Conservation (phyloP, 2,888 invertebrate species). For the Synanthedon myopaeformis region DNA sequence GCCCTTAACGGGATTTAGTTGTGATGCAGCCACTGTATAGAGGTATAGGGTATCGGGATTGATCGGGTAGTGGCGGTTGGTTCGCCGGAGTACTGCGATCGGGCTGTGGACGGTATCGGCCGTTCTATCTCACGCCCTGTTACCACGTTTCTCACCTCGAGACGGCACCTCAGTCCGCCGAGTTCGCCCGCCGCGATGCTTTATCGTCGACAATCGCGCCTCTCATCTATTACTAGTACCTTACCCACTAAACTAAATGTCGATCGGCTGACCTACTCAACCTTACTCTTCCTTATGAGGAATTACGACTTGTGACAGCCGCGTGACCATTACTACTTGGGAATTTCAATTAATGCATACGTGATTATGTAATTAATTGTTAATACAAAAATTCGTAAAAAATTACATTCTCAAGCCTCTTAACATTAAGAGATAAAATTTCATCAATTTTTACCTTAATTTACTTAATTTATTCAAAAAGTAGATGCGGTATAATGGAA, state of each 20-base stretch:
- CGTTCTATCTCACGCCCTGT: conserved; percentile 57
- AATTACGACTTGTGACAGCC: conserved; percentile 30
- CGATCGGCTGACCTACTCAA: conserved; percentile 22
- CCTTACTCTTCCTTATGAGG: conserved; percentile 32
- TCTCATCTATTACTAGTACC: conserved; percentile 52
- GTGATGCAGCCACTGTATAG: neutral
- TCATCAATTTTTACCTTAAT: no score
- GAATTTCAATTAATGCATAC: no score
- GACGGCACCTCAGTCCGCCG: conserved; percentile 37
- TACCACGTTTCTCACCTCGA: conserved; percentile 65
- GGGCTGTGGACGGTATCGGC: conserved; percentile 37
- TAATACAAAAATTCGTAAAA: no score
- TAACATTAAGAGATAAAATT: no score
- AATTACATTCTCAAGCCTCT: no score
- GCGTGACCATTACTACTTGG: neutral
- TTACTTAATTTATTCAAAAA: no score
- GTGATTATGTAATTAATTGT: no score
- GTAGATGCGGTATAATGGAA: no score
- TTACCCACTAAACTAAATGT: conserved; percentile 54
- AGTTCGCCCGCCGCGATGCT: conserved; percentile 35
- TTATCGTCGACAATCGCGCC: conserved; percentile 52
- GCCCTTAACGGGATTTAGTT: neutral
- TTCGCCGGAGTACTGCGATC: conserved; percentile 1
- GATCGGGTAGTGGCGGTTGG: conserved; percentile 2
- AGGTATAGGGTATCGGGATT: neutral